Percentiles rank a stretch among this genome's conserved stretches.
These are phyloP conservation scores for Scaptomyza cyrtandrae DNA, from an alignment of 2,888 invertebrate species.

Conservation along the genomic window DNA sequence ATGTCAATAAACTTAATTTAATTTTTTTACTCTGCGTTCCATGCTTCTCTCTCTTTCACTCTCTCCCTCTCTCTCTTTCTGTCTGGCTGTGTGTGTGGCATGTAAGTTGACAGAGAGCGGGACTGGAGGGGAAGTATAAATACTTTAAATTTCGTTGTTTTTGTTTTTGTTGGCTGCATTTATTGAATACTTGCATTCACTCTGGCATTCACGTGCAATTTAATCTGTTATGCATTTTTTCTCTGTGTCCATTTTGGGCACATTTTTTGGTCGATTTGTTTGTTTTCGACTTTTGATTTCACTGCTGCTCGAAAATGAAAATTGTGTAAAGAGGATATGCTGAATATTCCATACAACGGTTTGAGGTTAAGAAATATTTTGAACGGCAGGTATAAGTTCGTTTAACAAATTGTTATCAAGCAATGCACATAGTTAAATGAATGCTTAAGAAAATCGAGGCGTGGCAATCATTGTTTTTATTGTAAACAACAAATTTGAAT, in stretches of 20 bases:
- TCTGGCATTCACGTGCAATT: slow-evolving; percentile 33
- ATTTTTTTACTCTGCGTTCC: slow-evolving; percentile 65
- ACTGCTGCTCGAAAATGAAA: neutral
- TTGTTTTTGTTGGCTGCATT: slow-evolving; percentile 34
- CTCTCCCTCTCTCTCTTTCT: neutral
- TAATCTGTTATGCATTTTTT: slow-evolving; percentile 28
- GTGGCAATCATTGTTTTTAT: neutral
- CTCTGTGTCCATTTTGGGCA: slow-evolving; percentile 1
- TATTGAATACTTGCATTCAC: slow-evolving; percentile 43
- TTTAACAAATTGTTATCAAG: neutral
- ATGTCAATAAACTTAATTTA: slow-evolving; percentile 83
- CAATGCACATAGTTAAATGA: neutral
- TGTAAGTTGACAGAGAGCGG: neutral
- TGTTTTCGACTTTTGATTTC: slow-evolving; percentile 12
- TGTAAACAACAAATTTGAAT: neutral
- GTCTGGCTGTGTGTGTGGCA: slow-evolving; percentile 7
- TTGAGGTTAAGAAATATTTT: neutral
- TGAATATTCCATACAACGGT: neutral
- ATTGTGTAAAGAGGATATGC: neutral
- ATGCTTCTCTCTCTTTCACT: slow-evolving; percentile 9
- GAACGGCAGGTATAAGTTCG: neutral
- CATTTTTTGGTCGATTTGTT: slow-evolving; percentile 10
- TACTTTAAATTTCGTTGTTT: slow-evolving; percentile 38
- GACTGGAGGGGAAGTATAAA: slow-evolving; percentile 5
- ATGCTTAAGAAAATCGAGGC: neutral